A percentile compares a stretch with the other conserved stretches of the same genome.
phyloP scores from a whole-genome alignment of 2,113 vertebrate genomes.

The Cnemophilus loriae region DNA sequence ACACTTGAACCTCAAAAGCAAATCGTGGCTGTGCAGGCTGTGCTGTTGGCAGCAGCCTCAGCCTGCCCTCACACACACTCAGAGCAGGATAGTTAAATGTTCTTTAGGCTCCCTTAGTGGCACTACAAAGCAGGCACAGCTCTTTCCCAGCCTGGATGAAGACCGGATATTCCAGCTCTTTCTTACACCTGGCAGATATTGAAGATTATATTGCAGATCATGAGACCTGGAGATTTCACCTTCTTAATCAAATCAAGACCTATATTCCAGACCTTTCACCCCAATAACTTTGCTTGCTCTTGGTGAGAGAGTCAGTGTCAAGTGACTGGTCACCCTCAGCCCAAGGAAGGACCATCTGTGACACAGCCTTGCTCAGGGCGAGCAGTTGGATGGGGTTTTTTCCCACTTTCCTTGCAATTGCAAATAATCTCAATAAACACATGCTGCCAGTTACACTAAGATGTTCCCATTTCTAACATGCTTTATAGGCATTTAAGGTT shows the following conservation, averaged over 20 bases:
- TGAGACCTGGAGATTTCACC: background rate
- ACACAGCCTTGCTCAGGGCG: background rate
- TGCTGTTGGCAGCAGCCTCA: background rate
- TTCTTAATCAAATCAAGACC: background rate
- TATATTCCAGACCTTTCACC: background rate
- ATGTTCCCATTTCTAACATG: background rate
- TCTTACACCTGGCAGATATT: background rate
- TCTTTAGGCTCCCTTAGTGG: background rate
- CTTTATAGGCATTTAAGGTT: background rate
- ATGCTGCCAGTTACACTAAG: background rate
- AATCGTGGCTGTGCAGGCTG: accelerated
- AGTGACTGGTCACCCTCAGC: background rate
- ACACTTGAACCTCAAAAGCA: background rate
- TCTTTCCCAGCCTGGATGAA: background rate
- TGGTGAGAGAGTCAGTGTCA: background rate
- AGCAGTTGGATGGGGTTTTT: background rate
- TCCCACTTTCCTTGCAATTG: background rate
- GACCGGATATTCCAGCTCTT: background rate
- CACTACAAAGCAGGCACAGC: background rate
- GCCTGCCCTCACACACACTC: background rate
- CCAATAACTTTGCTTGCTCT: background rate
- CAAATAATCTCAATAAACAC: background rate
- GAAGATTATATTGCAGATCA: background rate
- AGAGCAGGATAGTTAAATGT: background rate
- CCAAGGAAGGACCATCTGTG: background rate